Conservation (phyloP, 2,113 vertebrate species). For the Anser brachyrhynchus region DNA sequence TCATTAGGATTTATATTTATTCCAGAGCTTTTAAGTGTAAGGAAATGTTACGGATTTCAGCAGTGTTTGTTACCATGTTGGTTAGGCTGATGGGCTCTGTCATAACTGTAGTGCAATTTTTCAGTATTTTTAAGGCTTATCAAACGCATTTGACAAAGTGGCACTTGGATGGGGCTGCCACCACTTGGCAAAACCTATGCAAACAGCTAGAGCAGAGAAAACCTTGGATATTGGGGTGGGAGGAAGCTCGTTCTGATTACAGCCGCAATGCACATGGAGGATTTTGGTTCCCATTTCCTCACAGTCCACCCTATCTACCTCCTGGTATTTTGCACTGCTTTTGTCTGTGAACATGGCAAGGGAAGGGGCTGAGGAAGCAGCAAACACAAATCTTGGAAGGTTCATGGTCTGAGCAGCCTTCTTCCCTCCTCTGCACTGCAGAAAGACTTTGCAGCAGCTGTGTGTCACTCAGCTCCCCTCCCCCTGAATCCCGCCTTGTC, state of each 20-base stretch:
- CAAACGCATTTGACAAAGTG: neutral
- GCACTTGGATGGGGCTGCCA: neutral
- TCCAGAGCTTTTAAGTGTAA: neutral
- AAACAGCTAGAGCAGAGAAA: neutral
- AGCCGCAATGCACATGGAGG: neutral
- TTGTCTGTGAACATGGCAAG: neutral
- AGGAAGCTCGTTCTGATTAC: neutral
- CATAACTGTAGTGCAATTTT: neutral
- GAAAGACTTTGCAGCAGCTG: neutral
- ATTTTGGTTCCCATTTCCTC: neutral
- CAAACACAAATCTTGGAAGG: neutral
- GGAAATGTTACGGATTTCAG: neutral
- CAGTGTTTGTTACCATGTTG: neutral
- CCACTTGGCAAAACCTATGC: neutral
- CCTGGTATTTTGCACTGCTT: neutral
- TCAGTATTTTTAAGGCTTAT: neutral
- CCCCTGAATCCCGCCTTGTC: neutral
- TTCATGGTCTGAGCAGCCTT: fast-evolving
- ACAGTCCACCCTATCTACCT: fast-evolving
- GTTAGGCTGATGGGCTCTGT: fast-evolving
- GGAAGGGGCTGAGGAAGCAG: fast-evolving
- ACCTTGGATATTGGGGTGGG: neutral
- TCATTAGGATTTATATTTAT: neutral
- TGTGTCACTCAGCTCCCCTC: neutral
- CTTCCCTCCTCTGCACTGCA: fast-evolving